Base-by-base conservation (phyloP, 2,797 vertebrate species). In the Melanotaenia pygmaea region DNA sequence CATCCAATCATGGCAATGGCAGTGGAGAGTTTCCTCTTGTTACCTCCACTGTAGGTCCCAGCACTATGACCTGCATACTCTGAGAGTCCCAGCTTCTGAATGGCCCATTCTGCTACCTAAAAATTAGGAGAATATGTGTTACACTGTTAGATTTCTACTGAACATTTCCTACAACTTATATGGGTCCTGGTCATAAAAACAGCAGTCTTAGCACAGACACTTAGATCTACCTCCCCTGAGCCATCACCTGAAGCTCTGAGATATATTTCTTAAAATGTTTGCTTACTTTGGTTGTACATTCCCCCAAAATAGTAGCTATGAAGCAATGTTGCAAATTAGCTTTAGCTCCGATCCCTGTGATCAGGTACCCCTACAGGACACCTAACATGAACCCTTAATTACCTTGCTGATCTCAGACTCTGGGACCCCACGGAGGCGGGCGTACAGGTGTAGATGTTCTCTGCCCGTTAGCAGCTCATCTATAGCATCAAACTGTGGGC, bases 1-100 rank as follows among this genome's bases (percentile, higher is more conserved):
- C 96, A 96, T 82, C 97, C 97, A 7, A 97, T 97, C 83, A 99
- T 94, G 0, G 97, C 96, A 1, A 99, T 97, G 80, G 98, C 98
- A 0, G 96, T 96, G 84, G 97, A 98, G 22, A 98, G 96, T 71
- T 98, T 99, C 86, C 97, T 95, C 72, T 91, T 96, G 93, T 97
- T 99, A 1, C 97, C 97, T 2, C 97, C 96, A 0, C 97, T 99
- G 93, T 98, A 99, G 8, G 96, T 98, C 64, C 96, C 95, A 0
- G 94, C 96, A 72, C 92, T 90, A 57, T 83, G 77, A 59, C 94
- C 94, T 0, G 96, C 96, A 0, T 96, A 96, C 74, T 92, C 76
- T 0, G 87, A 92, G 35, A 99, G 94, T 28, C 96, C 97, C 85
- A 99, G 88, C 85, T 96, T 97, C 89, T 95, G 95, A 83, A 98